Evolutionary conservation across 2,113 vertebrate genomes (phyloP).

Genomic region (Podarcis cretensis): DNA sequence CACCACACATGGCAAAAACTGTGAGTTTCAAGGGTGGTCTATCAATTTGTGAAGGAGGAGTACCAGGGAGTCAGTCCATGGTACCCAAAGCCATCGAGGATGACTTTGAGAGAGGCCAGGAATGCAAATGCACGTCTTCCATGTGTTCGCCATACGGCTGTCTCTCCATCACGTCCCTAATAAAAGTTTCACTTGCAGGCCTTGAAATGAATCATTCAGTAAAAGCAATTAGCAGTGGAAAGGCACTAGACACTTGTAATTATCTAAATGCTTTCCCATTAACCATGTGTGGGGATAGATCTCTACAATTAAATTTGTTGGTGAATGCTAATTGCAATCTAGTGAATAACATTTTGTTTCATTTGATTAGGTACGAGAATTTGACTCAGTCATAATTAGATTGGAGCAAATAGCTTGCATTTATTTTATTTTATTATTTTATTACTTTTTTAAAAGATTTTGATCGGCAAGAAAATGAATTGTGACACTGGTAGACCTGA

Average conservation of each 20-base stretch:
- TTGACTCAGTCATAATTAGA: slow-evolving; percentile 75
- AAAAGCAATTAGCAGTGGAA: slow-evolving; percentile 76
- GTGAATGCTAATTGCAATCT: slow-evolving; percentile 80
- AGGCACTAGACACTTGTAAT: slow-evolving; percentile 78
- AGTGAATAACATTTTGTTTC: slow-evolving; percentile 71
- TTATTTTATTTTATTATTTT: slow-evolving; percentile 17
- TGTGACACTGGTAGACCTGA: slow-evolving; percentile 32
- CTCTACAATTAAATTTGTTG: slow-evolving; percentile 76
- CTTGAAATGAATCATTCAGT: slow-evolving; percentile 71
- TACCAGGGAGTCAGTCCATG: background rate
- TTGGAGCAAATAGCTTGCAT: slow-evolving; percentile 63
- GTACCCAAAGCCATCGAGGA: slow-evolving; percentile 4
- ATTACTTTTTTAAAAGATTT: slow-evolving; percentile 4
- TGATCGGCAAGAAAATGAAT: slow-evolving; percentile 47
- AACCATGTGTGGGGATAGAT: slow-evolving; percentile 78
- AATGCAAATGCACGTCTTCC: slow-evolving; percentile 36
- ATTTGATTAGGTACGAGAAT: slow-evolving; percentile 78
- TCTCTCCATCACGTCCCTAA: slow-evolving; percentile 40
- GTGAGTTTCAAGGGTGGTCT: background rate
- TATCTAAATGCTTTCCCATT: slow-evolving; percentile 80
- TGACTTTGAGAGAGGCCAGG: slow-evolving; percentile 15
- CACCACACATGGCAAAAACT: background rate
- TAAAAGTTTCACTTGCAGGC: slow-evolving; percentile 68
- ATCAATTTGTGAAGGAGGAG: background rate
- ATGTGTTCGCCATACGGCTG: slow-evolving; percentile 5